Base-by-base conservation (phyloP, 2,888 invertebrate species). In the Drosophila bunnanda region DNA sequence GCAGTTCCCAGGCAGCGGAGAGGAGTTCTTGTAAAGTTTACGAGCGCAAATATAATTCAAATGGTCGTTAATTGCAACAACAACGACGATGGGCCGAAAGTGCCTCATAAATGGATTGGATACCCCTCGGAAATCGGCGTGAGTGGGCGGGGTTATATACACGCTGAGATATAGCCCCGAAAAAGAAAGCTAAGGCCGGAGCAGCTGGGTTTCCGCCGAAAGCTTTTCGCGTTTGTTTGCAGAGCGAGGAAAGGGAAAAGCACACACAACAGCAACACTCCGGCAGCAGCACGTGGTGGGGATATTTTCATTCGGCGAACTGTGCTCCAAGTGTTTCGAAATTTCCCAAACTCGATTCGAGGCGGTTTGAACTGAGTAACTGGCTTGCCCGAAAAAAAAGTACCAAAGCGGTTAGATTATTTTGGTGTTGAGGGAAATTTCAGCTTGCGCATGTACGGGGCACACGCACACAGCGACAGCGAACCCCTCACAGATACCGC, bases 41-140 rank as follows among this genome's bases (percentile, higher is more conserved):
- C 84, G 89, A 90, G 84, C 87, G 80, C 87, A 90, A 90, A 90
- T 90, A 90, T 90, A 90, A 90, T 90, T 90, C 89, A 90, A 90
- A 90, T 89, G 84, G 76, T 76, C 88, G 89, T 90, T 90, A 91
- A 91, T 90, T 88, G 89, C 88, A 89, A 85, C 75, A 80, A 83
- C 85, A 76, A 75, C 76, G 82, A 81, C 76, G 82, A 84, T 84
- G 77, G 87, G 76, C 81, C 78, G 84, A 89, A 84, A 78, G 74
- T 82, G 88, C 77, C 80, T 70, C 84, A 87, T 87, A 89, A 89
- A 88, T 73, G 80, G 80, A 85, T 82, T 88, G 85, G 80, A 88
- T 80, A 80, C 74, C 58, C 69, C 67, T 38, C 15, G 60, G 36
- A 36, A n/a, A 28, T 30, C 38, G 12, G 41, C 28, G 32, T 2